Conservation (phyloP, 2,888 invertebrate genomes). For the Leptinotarsa haldemani region DNA sequence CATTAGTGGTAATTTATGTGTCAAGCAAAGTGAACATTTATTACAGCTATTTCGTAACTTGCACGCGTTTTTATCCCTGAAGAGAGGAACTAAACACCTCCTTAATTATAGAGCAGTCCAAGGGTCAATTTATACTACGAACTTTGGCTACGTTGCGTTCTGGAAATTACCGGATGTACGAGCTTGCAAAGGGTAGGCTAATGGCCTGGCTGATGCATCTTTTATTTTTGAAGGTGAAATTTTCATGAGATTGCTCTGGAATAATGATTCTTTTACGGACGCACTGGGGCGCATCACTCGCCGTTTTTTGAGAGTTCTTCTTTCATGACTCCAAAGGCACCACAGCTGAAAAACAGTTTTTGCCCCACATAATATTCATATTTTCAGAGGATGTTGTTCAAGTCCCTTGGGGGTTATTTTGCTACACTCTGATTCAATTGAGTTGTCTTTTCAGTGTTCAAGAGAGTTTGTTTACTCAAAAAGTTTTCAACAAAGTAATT, state of each 20-base stretch:
- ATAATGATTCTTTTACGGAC: neutral
- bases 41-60: constrained; percentile 3
- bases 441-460: no score
- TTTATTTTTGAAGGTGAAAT: neutral
- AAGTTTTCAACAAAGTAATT: no score
- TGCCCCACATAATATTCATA: no score
- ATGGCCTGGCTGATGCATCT: constrained; percentile 1
- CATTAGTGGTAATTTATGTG: neutral
- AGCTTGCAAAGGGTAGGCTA: neutral
- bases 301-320: neutral
- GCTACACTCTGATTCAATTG: no score
- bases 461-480: no score
- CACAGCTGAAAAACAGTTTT: no score
- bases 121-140: constrained; percentile 4
- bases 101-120: constrained; percentile 4
- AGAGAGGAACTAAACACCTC: neutral
- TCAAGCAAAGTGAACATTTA: neutral
- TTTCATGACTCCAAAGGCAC: no score
- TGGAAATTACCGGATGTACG: neutral
- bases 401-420: no score
- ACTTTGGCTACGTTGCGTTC: neutral
- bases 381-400: no score
- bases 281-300: neutral
- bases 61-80: neutral
- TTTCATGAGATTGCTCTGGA: neutral